phyloP scores from a whole-genome alignment of 2,113 vertebrate genomes.

The Globicephala melas region DNA sequence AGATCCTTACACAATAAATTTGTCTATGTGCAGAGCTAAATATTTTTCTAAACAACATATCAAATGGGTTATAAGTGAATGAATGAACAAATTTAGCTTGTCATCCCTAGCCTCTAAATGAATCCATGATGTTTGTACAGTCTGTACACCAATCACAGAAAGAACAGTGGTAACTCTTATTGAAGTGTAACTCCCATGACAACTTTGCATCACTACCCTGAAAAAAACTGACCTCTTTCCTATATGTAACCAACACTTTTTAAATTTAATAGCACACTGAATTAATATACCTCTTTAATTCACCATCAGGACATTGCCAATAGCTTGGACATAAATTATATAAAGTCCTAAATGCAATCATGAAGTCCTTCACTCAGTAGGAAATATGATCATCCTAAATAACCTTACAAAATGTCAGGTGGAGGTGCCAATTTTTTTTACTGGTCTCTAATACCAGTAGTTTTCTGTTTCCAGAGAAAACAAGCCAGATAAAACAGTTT shows the following conservation, averaged over 20 bases:
- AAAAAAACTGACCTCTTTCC: not conserved
- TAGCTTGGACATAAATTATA: slow-evolving; percentile 6
- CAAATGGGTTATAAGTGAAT: not conserved
- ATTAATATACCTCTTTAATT: not conserved
- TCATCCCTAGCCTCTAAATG: not conserved
- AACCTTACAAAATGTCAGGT: not conserved
- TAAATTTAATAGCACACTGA: not conserved
- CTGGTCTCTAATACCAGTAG: not conserved
- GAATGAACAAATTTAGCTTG: not conserved
- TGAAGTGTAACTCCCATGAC: not conserved
- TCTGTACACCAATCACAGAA: not conserved
- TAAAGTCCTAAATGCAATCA: not conserved
- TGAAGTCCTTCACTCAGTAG: not conserved
- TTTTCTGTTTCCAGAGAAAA: slow-evolving; percentile 29
- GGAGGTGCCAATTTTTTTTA: not conserved
- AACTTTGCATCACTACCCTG: not conserved
- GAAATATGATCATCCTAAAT: slow-evolving; percentile 10
- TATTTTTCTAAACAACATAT: not conserved
- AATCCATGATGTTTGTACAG: not conserved
- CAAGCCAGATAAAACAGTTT: not conserved
- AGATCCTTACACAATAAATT: not conserved
- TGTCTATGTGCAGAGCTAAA: not conserved
- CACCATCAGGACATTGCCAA: not conserved
- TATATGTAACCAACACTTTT: not conserved
- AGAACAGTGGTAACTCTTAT: not conserved